phyloP scores from a whole-genome alignment of 2,888 invertebrate genomes.

The Dryocosmus kuriphilus region DNA sequence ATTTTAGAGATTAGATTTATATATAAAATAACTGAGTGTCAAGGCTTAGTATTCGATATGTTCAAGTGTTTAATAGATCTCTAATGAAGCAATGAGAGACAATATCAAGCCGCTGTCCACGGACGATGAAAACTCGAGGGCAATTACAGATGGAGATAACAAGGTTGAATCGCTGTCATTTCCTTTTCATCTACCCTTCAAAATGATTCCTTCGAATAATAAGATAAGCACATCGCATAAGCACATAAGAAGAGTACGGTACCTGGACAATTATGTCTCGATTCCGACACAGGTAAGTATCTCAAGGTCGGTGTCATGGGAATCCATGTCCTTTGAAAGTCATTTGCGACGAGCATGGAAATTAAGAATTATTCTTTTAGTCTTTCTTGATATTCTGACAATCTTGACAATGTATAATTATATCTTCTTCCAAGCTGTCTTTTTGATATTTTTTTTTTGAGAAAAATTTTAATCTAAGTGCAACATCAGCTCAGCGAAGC shows the following conservation, averaged over 20 bases:
- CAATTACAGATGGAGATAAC: conserved; percentile 76
- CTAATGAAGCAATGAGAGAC: conserved; percentile 57
- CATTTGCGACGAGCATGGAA: conserved; percentile 16
- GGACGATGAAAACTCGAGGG: conserved; percentile 72
- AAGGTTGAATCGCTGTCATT: conserved; percentile 74
- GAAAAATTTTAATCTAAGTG: too few relatives aligned
- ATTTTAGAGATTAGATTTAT: neutral
- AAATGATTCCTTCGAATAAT: conserved; percentile 70
- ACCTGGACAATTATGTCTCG: conserved; percentile 62
- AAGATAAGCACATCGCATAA: conserved; percentile 59
- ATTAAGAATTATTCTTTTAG: conserved; percentile 32
- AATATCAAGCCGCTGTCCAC: conserved; percentile 65
- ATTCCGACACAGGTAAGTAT: conserved; percentile 51
- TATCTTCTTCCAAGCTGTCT: neutral
- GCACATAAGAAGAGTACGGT: conserved; percentile 58
- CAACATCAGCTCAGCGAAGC: too few relatives aligned
- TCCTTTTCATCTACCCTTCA: conserved; percentile 73
- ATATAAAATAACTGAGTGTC: conserved; percentile 11
- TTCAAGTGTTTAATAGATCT: conserved; percentile 8
- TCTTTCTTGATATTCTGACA: neutral
- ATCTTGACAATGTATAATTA: conserved; percentile 15
- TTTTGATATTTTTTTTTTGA: neutral
- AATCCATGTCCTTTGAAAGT: conserved; percentile 2
- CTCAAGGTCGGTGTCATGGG: conserved; percentile 55
- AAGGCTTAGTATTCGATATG: conserved; percentile 14